phyloP scores from a whole-genome alignment of 2,888 invertebrate species.

The Danaus chrysippus region DNA sequence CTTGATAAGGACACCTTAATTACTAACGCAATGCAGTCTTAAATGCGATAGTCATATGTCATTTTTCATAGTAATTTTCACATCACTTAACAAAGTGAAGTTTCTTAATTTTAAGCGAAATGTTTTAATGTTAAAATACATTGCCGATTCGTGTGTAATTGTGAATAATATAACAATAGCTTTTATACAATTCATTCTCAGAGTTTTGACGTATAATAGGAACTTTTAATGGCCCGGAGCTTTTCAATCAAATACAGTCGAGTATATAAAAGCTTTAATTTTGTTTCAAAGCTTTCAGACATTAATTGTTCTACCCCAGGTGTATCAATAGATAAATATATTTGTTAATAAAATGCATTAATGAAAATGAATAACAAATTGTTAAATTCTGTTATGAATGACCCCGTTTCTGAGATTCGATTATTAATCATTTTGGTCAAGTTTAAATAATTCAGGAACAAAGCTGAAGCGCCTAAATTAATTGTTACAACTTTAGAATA shows the following conservation, averaged over 20 bases:
- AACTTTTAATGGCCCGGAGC: conserved; percentile 66
- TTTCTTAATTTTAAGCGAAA: too few relatives aligned
- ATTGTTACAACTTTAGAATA: too few relatives aligned
- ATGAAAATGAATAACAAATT: too few relatives aligned
- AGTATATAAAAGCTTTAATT: conserved; percentile 6
- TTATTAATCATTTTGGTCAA: background rate
- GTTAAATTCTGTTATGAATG: background rate
- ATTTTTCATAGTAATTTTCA: too few relatives aligned
- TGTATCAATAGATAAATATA: background rate
- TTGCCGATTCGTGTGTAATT: conserved; percentile 17
- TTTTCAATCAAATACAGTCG: conserved; percentile 18
- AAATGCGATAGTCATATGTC: too few relatives aligned
- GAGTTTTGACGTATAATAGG: conserved; percentile 46
- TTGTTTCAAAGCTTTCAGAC: conserved; percentile 1
- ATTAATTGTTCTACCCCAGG: background rate
- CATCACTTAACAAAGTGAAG: too few relatives aligned
- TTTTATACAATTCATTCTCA: conserved; percentile 36
- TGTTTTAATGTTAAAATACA: background rate
- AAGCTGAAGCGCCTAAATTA: background rate
- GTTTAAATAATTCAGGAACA: background rate
- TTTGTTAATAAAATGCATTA: too few relatives aligned
- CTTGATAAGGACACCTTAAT: too few relatives aligned
- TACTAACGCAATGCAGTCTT: too few relatives aligned
- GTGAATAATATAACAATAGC: conserved; percentile 49
- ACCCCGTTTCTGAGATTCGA: background rate